Base-by-base conservation (phyloP, 2,113 vertebrate genomes). In the Diglossa brunneiventris region DNA sequence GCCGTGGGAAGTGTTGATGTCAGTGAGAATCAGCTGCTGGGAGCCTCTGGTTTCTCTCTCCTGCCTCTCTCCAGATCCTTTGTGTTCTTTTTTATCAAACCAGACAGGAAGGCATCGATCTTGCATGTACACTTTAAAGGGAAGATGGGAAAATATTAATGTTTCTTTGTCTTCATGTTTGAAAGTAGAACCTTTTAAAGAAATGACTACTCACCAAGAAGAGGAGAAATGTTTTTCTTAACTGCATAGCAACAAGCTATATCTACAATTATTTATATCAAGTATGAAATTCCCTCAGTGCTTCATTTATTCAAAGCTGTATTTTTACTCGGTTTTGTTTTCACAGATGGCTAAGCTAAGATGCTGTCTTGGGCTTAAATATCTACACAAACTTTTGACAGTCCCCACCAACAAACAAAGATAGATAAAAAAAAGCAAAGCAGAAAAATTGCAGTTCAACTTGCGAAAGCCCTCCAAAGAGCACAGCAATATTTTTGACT, bases 291-390 rank as follows among this genome's bases (percentile, higher is more conserved):
- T 92, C 88, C 90, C 89, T 79, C 44, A 68, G 81, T 80, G 86
- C 83, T 94, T 96, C 92, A 94, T 97, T 96, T 97, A 94, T 95
- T 96, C 90, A 95, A 93, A 96, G 92, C 83, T 95, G 33, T 91
- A 92, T 95, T 97, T 97, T 93, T 74, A 84, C 80, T 87, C 2
- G 1, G 19, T 61, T 95, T 97, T 97, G 95, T 96, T 97, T 96
- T 95, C 95, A 96, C 91, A 95, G 94, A 96, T 95, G 95, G 94
- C 93, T 97, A 94, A 92, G 85, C 91, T 95, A 96, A 91, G 87
- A 95, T 83, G 92, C 83, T 1, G 61, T 96, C 87, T 96, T 94
- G 89, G 88, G 95, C 90, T 97, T 95, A 91, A 96, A 94, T 90
- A 95, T 95, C 91, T 95, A 76, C 92, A 92, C 82, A 90, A 84